These are phyloP conservation scores for Pristionchus arcanus DNA, from an alignment of 2,888 invertebrate genomes.

Conservation along the genomic window DNA sequence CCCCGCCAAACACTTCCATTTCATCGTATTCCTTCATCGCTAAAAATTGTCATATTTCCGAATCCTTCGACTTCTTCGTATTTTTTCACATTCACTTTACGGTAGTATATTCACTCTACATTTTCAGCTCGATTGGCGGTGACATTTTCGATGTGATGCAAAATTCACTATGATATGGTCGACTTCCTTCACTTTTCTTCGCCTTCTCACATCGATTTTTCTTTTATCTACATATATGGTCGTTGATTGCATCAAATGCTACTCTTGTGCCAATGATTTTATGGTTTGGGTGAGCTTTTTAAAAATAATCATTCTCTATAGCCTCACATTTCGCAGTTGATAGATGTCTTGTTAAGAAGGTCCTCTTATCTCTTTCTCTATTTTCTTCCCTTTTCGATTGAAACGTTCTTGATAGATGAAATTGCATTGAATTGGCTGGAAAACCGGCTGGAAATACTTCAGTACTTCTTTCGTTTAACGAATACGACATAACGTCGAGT, in stretches of 20 bases:
- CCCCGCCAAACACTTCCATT: conserved; percentile 19
- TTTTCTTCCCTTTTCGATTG: not conserved
- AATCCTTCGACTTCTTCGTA: not conserved
- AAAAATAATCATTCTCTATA: not conserved
- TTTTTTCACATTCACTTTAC: not conserved
- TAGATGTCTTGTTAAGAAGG: not conserved
- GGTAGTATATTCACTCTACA: not conserved
- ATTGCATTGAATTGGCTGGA: not conserved
- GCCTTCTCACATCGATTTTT: not conserved
- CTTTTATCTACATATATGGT: conserved; percentile 5
- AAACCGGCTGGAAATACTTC: no score
- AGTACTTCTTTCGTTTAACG: not conserved
- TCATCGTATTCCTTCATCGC: not conserved
- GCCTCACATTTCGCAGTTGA: not conserved
- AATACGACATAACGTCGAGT: not conserved
- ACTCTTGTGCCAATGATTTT: conserved; percentile 76
- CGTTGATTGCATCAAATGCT: conserved; percentile 65
- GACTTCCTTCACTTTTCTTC: not conserved
- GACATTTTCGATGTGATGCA: conserved; percentile 22
- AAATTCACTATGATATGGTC: conserved; percentile 17
- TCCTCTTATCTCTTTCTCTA: not conserved
- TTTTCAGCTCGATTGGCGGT: not conserved
- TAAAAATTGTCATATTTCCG: not conserved
- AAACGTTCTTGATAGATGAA: not conserved
- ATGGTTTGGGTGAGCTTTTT: conserved; percentile 73